A percentile compares a stretch with the other conserved stretches of the same genome.
phyloP scores from a whole-genome alignment of 2,113 vertebrate species.

The Platichthys flesus region DNA sequence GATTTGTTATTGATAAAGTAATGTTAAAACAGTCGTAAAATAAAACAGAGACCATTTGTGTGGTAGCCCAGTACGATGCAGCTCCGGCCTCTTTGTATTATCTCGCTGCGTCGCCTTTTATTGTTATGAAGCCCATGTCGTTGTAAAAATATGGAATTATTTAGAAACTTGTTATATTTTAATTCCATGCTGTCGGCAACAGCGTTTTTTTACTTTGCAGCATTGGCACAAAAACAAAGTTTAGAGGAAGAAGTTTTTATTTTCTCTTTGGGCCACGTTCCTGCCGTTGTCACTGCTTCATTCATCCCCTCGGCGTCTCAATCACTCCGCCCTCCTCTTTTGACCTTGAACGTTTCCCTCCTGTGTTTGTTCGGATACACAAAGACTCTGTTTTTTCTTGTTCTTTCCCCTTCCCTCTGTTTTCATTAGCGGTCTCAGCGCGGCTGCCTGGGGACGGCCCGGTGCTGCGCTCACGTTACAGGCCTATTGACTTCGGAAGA shows the following conservation, averaged over 20 bases:
- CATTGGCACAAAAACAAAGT: constrained; percentile 35
- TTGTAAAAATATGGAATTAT: constrained; percentile 52
- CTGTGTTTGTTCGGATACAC: constrained; percentile 72
- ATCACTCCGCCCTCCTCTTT: constrained; percentile 26
- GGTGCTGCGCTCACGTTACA: constrained; percentile 80
- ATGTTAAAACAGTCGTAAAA: constrained; percentile 73
- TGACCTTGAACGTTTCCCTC: constrained; percentile 81
- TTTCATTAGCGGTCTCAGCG: constrained; percentile 78
- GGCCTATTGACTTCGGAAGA: constrained; percentile 74
- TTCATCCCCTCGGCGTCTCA: constrained; percentile 29
- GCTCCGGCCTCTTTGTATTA: constrained; percentile 32
- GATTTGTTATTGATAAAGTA: constrained; percentile 82
- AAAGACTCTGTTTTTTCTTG: constrained; percentile 55
- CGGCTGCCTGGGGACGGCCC: constrained; percentile 70
- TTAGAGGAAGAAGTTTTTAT: constrained; percentile 30
- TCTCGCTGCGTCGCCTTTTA: constrained; percentile 60
- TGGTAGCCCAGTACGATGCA: constrained; percentile 52
- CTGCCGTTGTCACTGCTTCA: constrained; percentile 49
- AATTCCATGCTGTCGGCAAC: constrained; percentile 32
- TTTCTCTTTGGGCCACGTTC: constrained; percentile 37
- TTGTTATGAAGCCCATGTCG: constrained; percentile 60
- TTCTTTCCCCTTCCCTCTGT: constrained; percentile 57
- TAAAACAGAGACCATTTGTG: constrained; percentile 69
- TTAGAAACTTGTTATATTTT: constrained; percentile 40
- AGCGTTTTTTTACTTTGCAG: constrained; percentile 31